Evolutionary conservation across 2,113 vertebrate genomes (phyloP).

Genomic region (Crocuta crocuta): DNA sequence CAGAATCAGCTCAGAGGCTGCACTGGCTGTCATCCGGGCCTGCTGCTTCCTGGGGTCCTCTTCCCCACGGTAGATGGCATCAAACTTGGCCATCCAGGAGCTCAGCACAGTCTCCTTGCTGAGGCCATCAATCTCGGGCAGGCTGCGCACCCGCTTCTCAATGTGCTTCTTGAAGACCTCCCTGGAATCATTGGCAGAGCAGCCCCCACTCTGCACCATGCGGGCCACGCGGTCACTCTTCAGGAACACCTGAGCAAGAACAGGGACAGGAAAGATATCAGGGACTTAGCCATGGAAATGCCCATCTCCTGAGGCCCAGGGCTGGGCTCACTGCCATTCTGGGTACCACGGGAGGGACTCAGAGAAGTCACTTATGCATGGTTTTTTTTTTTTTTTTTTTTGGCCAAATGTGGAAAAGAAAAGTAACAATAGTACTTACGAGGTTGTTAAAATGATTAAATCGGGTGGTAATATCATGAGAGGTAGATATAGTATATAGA

Average conservation of each 20-base stretch:
- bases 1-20: slow-evolving; percentile 98
- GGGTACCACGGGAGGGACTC: rapidly evolving
- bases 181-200: slow-evolving; percentile 95
- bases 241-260: slow-evolving; percentile 92
- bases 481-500: rapidly evolving
- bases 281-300: neutral
- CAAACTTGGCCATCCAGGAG: slow-evolving; percentile 99
- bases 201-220: slow-evolving; percentile 99
- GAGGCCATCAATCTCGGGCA: slow-evolving; percentile 97
- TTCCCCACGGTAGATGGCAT: slow-evolving; percentile 97
- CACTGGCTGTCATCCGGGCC: slow-evolving; percentile 96
- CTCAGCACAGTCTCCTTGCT: slow-evolving; percentile 99
- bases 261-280: neutral
- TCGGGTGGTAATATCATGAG: neutral
- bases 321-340: rapidly evolving
- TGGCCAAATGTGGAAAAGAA: neutral
- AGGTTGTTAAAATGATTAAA: neutral
- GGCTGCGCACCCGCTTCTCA: slow-evolving; percentile 97
- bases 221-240: slow-evolving; percentile 97
- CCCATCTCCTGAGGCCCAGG: neutral
- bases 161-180: slow-evolving; percentile 99
- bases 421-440: neutral
- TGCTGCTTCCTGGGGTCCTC: slow-evolving; percentile 98
- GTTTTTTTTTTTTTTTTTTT: neutral
- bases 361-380: no score